Conservation (phyloP, 2,888 invertebrate genomes). For the Cylloceria caligata region DNA sequence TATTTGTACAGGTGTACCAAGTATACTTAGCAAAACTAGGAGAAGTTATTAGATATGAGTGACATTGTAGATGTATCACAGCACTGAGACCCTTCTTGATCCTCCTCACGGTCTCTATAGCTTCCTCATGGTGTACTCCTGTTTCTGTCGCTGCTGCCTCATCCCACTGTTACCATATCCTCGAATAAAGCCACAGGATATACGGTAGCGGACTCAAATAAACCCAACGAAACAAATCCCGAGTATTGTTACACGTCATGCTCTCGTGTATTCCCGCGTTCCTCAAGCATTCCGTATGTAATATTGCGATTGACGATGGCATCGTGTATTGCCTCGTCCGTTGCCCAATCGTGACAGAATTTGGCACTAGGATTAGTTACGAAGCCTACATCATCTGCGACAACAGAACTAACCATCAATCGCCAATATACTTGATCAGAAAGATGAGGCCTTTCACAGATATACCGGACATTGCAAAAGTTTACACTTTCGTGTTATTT, state of each 20-base stretch:
- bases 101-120: not conserved
- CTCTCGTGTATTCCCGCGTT: conserved; percentile 16
- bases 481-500: not conserved
- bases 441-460: not conserved
- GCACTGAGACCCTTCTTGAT: not conserved
- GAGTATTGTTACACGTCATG: conserved; percentile 29
- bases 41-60: conserved; percentile 18
- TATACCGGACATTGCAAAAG: not conserved
- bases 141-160: conserved; percentile 12
- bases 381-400: not conserved
- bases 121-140: conserved; percentile 7
- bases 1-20: conserved; percentile 11
- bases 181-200: conserved; percentile 45
- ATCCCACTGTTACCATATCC: conserved; percentile 12
- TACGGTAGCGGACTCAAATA: conserved; percentile 46
- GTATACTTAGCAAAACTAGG: conserved; percentile 18
- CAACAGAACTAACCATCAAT: not conserved
- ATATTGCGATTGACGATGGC: conserved; percentile 19
- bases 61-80: conserved; percentile 2
- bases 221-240: conserved; percentile 58
- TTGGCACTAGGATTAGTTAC: not conserved
- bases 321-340: conserved; percentile 2
- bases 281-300: conserved; percentile 35
- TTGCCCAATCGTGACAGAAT: not conserved
- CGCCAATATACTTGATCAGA: not conserved